Conservation (phyloP, 2,888 invertebrate genomes). For the Beris chalybata region DNA sequence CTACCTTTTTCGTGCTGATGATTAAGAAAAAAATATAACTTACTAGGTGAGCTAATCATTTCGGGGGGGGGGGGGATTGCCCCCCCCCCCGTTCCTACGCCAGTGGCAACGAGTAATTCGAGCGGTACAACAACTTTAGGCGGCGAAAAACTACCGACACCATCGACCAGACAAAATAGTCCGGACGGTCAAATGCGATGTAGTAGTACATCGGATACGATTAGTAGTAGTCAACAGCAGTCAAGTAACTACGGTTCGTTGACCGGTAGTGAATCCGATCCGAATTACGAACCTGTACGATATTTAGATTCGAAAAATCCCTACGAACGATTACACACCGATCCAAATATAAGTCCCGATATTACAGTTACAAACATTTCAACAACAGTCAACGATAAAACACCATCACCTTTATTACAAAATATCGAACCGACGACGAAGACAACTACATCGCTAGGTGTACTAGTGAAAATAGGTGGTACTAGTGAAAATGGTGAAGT, state of each 20-base stretch:
- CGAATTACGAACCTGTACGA: constrained; percentile 81
- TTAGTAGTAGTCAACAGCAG: constrained; percentile 52
- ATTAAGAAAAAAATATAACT: too few species aligned
- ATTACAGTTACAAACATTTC: constrained; percentile 22
- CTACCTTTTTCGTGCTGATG: too few species aligned
- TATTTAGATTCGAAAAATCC: constrained; percentile 72
- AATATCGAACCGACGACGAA: constrained; percentile 27
- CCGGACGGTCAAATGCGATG: constrained; percentile 40
- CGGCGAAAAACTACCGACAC: constrained; percentile 41
- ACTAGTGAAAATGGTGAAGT: constrained; percentile 51
- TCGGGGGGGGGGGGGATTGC: too few species aligned
- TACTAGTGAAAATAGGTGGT: too few species aligned
- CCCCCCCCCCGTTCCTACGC: too few species aligned
- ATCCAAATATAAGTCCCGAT: constrained; percentile 44
- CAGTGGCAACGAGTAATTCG: constrained; percentile 43
- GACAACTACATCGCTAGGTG: constrained; percentile 32
- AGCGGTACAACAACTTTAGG: constrained; percentile 49
- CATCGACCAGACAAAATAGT: constrained; percentile 41
- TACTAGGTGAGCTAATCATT: too few species aligned
- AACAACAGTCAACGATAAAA: constrained; percentile 39
- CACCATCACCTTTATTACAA: constrained; percentile 40
- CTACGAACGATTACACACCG: constrained; percentile 64
- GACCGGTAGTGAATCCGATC: constrained; percentile 78
- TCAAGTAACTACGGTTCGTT: constrained; percentile 81
- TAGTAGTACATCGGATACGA: constrained; percentile 46